phyloP scores from a whole-genome alignment of 2,797 vertebrate genomes.

The Coilia nasus region DNA sequence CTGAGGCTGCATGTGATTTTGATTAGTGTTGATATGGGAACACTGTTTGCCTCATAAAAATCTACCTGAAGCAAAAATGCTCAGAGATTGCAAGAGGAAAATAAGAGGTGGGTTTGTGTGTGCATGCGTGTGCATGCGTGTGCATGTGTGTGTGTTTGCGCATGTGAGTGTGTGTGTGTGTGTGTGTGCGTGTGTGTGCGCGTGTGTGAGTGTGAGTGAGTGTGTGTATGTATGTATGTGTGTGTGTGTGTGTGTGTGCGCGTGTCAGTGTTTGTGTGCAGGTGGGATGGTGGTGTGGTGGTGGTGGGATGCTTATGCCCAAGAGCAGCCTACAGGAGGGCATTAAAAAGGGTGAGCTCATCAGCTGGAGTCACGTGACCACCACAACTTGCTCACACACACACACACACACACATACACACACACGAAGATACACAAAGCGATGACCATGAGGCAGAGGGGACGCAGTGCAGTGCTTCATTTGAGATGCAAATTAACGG shows the following conservation, averaged over 20 bases:
- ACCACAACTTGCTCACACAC: not conserved
- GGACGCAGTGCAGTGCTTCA: not conserved
- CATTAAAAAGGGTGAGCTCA: slow-evolving; percentile 60
- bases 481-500: slow-evolving; percentile 54
- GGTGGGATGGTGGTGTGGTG: not conserved
- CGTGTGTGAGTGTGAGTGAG: too few relatives aligned
- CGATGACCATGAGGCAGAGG: not conserved
- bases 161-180: slow-evolving; percentile 2
- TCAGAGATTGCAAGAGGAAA: not conserved
- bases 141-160: too few relatives aligned
- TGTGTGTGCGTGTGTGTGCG: not conserved
- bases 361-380: slow-evolving; percentile 53
- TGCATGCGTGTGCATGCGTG: not conserved
- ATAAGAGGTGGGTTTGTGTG: not conserved
- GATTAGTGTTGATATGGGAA: slow-evolving; percentile 43
- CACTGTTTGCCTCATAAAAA: slow-evolving; percentile 29
- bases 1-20: slow-evolving; percentile 37
- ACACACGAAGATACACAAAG: not conserved
- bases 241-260: too few relatives aligned
- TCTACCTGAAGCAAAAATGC: not conserved
- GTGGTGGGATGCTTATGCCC: not conserved
- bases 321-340: slow-evolving; percentile 41
- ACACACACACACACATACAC: not conserved
- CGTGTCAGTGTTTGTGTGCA: too few relatives aligned
- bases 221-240: too few relatives aligned